Evolutionary conservation across 2,797 vertebrate species (phyloP).

Genomic region (Prunella strophiata): DNA sequence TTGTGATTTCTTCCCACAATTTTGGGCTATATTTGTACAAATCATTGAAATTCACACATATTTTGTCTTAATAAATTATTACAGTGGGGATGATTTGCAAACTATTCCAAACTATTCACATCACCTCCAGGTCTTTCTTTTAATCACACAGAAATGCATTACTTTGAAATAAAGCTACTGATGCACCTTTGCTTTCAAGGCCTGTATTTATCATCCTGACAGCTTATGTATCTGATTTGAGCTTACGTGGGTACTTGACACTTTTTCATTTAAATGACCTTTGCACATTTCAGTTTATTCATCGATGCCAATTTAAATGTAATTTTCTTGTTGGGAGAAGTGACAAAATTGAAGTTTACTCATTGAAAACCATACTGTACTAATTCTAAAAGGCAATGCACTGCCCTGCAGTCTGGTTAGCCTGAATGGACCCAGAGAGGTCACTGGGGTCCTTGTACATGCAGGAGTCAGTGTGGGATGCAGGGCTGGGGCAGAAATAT

Average conservation of each 20-base stretch:
- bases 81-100: neutral
- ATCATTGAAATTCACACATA: neutral
- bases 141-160: neutral
- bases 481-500: neutral
- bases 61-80: neutral
- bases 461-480: neutral
- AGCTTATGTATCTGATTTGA: neutral
- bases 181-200: neutral
- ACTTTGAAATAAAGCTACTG: neutral
- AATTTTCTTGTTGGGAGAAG: neutral
- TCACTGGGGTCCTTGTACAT: neutral
- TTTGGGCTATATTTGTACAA: neutral
- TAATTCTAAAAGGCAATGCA: neutral
- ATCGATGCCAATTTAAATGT: neutral
- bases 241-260: neutral
- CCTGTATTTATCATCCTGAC: neutral
- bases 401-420: neutral
- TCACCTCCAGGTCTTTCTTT: neutral
- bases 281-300: neutral
- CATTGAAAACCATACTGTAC: neutral
- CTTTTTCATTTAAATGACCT: neutral
- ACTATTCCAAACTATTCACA: neutral
- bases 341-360: neutral
- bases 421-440: neutral
- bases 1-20: neutral